Percentiles rank a stretch among this genome's conserved stretches.
phyloP scores from a whole-genome alignment of 2,888 invertebrate species.

The Drosophila nr. perissopoda region DNA sequence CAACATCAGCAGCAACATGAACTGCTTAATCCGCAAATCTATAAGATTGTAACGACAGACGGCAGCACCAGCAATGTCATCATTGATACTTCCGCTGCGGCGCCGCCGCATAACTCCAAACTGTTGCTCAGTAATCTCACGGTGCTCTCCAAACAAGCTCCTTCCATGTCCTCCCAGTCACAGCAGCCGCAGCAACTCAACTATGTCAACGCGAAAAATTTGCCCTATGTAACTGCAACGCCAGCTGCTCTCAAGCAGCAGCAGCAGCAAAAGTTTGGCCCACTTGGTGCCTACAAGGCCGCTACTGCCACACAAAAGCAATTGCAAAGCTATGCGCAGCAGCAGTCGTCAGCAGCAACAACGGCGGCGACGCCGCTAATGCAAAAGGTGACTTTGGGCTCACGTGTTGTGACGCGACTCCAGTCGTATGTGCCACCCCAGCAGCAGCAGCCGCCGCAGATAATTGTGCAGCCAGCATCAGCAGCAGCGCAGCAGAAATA shows the following conservation, averaged over 20 bases:
- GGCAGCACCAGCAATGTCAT: slow-evolving; percentile 84
- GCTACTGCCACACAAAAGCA: slow-evolving; percentile 35
- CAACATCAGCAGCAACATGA: slow-evolving; percentile 80
- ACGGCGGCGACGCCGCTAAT: slow-evolving; percentile 42
- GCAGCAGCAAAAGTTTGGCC: slow-evolving; percentile 56
- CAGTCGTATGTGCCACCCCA: slow-evolving; percentile 78
- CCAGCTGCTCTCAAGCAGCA: slow-evolving; percentile 61
- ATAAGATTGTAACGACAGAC: slow-evolving; percentile 84
- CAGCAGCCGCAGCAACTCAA: slow-evolving; percentile 63
- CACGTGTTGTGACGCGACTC: slow-evolving; percentile 82
- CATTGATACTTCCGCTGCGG: slow-evolving; percentile 78
- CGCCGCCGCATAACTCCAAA: slow-evolving; percentile 79
- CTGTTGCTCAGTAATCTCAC: slow-evolving; percentile 84
- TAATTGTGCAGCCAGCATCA: slow-evolving; percentile 65
- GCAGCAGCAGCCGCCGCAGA: slow-evolving; percentile 62
- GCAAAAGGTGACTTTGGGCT: slow-evolving; percentile 64
- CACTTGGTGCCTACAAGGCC: slow-evolving; percentile 42
- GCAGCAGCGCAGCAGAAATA: slow-evolving; percentile 75
- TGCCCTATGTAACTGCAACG: slow-evolving; percentile 82
- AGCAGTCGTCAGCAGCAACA: slow-evolving; percentile 27
- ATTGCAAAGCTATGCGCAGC: slow-evolving; percentile 48
- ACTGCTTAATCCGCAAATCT: slow-evolving; percentile 84
- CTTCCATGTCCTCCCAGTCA: slow-evolving; percentile 61
- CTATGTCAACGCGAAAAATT: slow-evolving; percentile 62
- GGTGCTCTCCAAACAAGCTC: slow-evolving; percentile 81